Evolutionary conservation across 2,113 vertebrate species (phyloP).

Genomic region (Hydrolagus affinis): DNA sequence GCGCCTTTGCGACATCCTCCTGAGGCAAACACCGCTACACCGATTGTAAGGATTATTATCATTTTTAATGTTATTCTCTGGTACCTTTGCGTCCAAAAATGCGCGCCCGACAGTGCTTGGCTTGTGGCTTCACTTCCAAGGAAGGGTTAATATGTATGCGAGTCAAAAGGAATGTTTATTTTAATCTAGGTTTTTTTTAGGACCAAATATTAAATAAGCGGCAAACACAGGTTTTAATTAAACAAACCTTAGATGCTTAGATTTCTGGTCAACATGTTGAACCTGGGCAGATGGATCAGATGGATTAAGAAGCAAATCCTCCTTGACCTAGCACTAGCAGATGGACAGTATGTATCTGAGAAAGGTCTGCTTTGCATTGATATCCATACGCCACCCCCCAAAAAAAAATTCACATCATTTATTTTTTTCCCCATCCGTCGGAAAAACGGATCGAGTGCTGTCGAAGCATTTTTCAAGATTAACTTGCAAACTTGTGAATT

Average conservation of each 20-base stretch:
- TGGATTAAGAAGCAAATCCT: constrained; percentile 89
- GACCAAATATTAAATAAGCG: not conserved
- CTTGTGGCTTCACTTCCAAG: not conserved
- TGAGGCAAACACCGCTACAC: too few species aligned
- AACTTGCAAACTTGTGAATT: not conserved
- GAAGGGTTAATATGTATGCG: not conserved
- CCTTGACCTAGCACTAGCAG: constrained; percentile 75
- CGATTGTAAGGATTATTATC: too few species aligned
- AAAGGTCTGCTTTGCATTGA: constrained; percentile 54
- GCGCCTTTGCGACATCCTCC: too few species aligned
- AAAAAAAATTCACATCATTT: too few species aligned
- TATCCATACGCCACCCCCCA: not conserved
- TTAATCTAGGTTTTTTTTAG: not conserved
- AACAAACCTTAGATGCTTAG: constrained; percentile 74
- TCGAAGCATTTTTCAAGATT: constrained; percentile 1
- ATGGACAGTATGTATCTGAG: constrained; percentile 83
- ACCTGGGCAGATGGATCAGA: constrained; percentile 81
- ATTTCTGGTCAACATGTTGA: constrained; percentile 87
- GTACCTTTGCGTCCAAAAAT: too few species aligned
- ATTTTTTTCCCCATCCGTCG: not conserved
- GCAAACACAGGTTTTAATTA: constrained; percentile 58
- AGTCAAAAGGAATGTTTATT: not conserved
- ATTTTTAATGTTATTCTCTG: too few species aligned
- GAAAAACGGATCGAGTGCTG: not conserved
- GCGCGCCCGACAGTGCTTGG: not conserved